These are phyloP conservation scores for Jaculus jaculus DNA, from an alignment of 2,113 vertebrate genomes.

Conservation along the genomic window DNA sequence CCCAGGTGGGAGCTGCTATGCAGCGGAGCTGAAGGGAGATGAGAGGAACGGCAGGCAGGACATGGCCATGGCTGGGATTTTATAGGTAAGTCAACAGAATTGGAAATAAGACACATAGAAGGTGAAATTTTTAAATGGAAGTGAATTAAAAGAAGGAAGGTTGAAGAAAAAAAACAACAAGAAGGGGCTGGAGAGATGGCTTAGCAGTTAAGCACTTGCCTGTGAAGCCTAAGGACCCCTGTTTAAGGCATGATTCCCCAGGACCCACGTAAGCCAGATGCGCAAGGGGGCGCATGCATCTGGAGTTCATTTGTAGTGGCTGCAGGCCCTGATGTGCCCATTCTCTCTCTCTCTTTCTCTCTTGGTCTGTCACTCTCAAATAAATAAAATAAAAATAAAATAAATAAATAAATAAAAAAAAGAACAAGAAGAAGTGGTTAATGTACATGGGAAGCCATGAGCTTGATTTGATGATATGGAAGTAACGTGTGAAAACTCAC, in stretches of 20 bases:
- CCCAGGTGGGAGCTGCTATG: neutral
- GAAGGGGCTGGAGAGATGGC: no score
- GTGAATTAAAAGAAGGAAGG: neutral
- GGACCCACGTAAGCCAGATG: no score
- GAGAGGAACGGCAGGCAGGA: neutral
- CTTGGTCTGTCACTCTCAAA: no score
- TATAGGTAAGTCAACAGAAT: neutral
- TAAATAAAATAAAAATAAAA: no score
- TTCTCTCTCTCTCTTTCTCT: no score
- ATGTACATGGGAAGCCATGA: neutral
- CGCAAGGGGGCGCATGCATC: no score
- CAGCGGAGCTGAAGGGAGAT: neutral
- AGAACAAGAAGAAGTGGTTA: neutral
- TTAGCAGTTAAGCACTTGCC: no score
- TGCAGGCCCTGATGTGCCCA: no score
- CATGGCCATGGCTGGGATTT: neutral
- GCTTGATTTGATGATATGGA: neutral
- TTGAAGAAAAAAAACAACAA: slow-evolving; percentile 3
- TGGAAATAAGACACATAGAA: neutral
- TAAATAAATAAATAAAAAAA: no score
- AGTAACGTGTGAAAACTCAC: neutral
- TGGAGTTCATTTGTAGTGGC: no score
- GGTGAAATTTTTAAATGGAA: neutral
- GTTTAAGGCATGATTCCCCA: no score
- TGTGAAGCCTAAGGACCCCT: no score